phyloP scores from a whole-genome alignment of 2,113 vertebrate genomes.

The Mirounga angustirostris region DNA sequence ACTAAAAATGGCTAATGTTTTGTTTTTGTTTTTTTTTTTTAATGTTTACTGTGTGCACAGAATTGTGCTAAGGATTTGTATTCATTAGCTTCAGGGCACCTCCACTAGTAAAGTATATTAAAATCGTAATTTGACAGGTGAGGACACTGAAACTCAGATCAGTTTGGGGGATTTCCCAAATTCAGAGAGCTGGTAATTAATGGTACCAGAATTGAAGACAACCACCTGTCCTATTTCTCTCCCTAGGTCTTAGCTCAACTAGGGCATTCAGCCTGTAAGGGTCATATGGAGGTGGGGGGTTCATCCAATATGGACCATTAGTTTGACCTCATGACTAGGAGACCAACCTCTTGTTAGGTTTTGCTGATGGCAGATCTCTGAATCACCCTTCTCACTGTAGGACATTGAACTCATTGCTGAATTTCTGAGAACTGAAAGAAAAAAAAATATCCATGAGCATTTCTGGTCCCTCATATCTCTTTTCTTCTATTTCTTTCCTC shows the following conservation, averaged over 20 bases:
- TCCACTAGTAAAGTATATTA: neutral
- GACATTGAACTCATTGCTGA: neutral
- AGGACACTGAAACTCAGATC: neutral
- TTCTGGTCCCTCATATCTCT: neutral
- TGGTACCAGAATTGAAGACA: neutral
- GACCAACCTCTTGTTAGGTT: neutral
- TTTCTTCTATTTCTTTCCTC: neutral
- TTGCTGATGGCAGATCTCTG: neutral
- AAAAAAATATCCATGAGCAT: neutral
- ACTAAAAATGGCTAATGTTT: neutral
- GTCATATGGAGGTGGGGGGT: neutral
- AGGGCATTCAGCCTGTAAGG: neutral
- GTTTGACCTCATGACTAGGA: neutral
- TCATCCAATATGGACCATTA: neutral
- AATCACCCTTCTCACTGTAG: constrained; percentile 1
- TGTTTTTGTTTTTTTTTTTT: neutral
- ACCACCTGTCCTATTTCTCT: neutral
- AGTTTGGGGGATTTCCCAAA: neutral
- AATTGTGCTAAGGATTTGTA: neutral
- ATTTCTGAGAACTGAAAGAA: constrained; percentile 20
- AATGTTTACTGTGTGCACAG: neutral
- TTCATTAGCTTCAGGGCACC: neutral
- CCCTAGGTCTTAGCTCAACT: neutral
- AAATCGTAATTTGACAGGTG: neutral
- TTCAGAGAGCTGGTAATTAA: neutral